Percentiles rank a stretch among this genome's conserved stretches.
phyloP scores from a whole-genome alignment of 2,888 invertebrate genomes.

The Cephus spinipes region DNA sequence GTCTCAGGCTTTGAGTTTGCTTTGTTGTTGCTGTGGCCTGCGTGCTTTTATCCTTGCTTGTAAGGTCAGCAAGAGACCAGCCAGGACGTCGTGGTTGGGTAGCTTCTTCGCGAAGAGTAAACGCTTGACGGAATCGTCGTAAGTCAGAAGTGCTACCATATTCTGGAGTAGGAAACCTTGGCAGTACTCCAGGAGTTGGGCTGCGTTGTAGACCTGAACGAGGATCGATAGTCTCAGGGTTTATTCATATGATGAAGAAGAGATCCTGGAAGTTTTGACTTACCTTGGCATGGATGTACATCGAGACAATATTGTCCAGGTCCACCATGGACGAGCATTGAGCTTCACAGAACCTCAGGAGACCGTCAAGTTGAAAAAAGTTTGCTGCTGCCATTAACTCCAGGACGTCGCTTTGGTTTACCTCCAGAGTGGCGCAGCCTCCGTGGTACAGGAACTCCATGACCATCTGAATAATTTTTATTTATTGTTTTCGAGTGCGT shows the following conservation, averaged over 20 bases:
- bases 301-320: conserved; percentile 89
- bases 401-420: conserved; percentile 83
- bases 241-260: not conserved
- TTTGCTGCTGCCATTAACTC: conserved; percentile 93
- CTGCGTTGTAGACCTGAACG: conserved; percentile 85
- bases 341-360: conserved; percentile 87
- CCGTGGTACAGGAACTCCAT: conserved; percentile 95
- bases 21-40: conserved; percentile 49
- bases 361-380: conserved; percentile 89
- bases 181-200: conserved; percentile 88
- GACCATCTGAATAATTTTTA: conserved; percentile 74
- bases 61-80: conserved; percentile 82
- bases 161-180: conserved; percentile 92
- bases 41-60: conserved; percentile 85
- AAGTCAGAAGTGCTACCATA: conserved; percentile 93
- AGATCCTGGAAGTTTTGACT: not conserved
- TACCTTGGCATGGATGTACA: conserved; percentile 94
- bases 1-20: conserved; percentile 31
- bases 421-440: conserved; percentile 82
- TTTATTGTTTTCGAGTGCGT: not conserved
- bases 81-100: conserved; percentile 90
- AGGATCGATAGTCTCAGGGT: not conserved
- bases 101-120: conserved; percentile 89
- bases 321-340: conserved; percentile 87
- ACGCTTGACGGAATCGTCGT: conserved; percentile 90